A percentile compares a stretch with the other conserved stretches of the same genome.
These are phyloP conservation scores for Crematogaster levior DNA, from an alignment of 2,888 invertebrate genomes.

Conservation along the genomic window DNA sequence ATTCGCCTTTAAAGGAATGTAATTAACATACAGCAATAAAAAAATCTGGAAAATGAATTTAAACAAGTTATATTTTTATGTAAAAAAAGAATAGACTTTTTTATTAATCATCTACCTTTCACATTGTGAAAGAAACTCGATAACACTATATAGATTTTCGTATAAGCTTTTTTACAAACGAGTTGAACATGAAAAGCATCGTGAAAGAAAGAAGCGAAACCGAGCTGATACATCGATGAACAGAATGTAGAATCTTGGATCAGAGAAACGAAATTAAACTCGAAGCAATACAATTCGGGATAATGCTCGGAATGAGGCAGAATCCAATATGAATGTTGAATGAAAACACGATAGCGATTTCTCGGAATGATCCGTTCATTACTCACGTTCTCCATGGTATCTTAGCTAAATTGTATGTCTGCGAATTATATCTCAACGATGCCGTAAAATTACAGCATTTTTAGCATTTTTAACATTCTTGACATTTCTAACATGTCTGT, in stretches of 20 bases:
- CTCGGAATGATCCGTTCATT: constrained; percentile 5
- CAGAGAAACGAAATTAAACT: constrained; percentile 25
- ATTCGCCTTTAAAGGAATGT: not conserved
- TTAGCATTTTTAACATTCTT: not conserved
- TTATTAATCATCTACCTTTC: not conserved
- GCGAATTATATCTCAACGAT: not conserved
- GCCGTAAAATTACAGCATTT: not conserved
- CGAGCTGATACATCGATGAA: not conserved
- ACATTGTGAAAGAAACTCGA: not conserved
- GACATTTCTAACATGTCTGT: not conserved
- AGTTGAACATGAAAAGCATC: not conserved
- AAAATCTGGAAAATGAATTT: not conserved
- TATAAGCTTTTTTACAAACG: not conserved
- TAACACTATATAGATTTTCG: not conserved
- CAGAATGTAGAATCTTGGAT: not conserved
- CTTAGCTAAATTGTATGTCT: constrained; percentile 9
- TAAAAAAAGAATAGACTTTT: not conserved
- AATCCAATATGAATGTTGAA: constrained; percentile 29
- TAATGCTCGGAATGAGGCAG: constrained; percentile 13
- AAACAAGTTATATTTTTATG: not conserved
- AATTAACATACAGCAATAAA: not conserved
- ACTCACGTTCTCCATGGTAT: not conserved
- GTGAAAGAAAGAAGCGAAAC: not conserved
- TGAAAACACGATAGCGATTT: constrained; percentile 24
- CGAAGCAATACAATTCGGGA: constrained; percentile 29